Evolutionary conservation across 2,888 invertebrate species (phyloP).

Genomic region (Apodemia hepburni): DNA sequence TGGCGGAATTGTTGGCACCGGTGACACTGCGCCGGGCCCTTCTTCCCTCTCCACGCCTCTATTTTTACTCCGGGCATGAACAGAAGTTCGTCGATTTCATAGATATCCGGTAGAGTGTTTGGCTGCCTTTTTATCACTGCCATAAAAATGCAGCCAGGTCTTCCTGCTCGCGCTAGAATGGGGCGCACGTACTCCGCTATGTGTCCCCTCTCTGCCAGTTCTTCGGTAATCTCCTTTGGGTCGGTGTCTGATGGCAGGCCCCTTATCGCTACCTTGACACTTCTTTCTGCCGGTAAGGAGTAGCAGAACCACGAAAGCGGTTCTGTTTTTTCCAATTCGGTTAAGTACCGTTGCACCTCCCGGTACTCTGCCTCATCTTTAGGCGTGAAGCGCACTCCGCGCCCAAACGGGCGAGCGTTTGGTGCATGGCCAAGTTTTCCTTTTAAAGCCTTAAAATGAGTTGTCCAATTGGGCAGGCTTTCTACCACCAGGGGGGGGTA

Average conservation of each 20-base stretch:
- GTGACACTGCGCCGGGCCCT: conserved; percentile 24
- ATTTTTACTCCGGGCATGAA: conserved; percentile 25
- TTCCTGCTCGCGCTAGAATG: neutral
- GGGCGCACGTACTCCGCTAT: conserved; percentile 13
- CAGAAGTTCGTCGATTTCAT: conserved; percentile 4
- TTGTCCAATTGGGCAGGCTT: too few species aligned
- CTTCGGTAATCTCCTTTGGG: conserved; percentile 16
- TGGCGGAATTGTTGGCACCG: conserved; percentile 27
- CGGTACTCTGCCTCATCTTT: too few species aligned
- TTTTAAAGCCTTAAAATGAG: too few species aligned
- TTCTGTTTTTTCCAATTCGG: too few species aligned
- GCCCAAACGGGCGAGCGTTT: too few species aligned
- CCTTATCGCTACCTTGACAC: conserved; percentile 26
- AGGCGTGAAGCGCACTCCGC: too few species aligned
- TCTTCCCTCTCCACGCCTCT: conserved; percentile 16
- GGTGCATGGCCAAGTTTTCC: too few species aligned
- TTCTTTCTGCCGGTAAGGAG: neutral
- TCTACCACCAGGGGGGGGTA: too few species aligned
- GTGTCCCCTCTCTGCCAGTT: conserved; percentile 6
- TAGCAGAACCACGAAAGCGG: too few species aligned
- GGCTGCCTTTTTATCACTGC: neutral
- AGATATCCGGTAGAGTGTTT: neutral
- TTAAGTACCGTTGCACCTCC: too few species aligned
- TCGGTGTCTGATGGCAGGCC: conserved; percentile 30
- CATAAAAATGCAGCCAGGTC: neutral